These are phyloP conservation scores for Spea bombifrons DNA, from an alignment of 2,113 vertebrate genomes.

Conservation along the genomic window DNA sequence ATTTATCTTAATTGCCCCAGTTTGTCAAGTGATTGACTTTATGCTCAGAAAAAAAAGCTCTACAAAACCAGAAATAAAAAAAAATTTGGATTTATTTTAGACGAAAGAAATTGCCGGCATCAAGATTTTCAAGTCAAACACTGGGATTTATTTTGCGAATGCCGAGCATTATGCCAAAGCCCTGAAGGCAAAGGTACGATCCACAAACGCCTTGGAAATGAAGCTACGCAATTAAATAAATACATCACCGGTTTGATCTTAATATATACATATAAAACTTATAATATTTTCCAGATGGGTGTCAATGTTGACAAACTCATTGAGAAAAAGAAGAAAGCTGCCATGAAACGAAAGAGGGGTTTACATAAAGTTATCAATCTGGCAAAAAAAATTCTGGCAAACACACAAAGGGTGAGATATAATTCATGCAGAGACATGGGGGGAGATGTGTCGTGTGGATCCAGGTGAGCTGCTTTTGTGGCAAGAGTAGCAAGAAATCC, in stretches of 20 bases:
- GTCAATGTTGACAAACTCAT: slow-evolving; percentile 76
- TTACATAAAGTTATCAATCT: slow-evolving; percentile 64
- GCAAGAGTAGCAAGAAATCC: no score
- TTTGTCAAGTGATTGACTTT: no score
- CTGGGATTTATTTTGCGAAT: slow-evolving; percentile 90
- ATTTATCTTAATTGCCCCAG: no score
- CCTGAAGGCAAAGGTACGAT: slow-evolving; percentile 77
- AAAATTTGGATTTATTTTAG: slow-evolving; percentile 58
- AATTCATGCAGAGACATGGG: no score
- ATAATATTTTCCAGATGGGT: slow-evolving; percentile 65
- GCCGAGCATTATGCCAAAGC: slow-evolving; percentile 84
- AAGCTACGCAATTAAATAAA: neutral
- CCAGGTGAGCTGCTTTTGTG: no score
- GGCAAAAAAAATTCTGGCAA: slow-evolving; percentile 53
- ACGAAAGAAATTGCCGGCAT: slow-evolving; percentile 75
- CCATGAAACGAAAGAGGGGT: slow-evolving; percentile 70
- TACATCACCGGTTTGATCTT: no score
- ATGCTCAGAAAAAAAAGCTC: no score
- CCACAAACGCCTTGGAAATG: neutral
- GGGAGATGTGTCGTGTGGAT: no score
- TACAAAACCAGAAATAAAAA: no score
- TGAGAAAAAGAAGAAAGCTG: slow-evolving; percentile 80
- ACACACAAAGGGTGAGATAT: slow-evolving; percentile 33
- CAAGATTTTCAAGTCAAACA: slow-evolving; percentile 86
- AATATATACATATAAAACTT: no score